Base-by-base conservation (phyloP, 2,797 vertebrate genomes). In the Galagoides demidoff region DNA sequence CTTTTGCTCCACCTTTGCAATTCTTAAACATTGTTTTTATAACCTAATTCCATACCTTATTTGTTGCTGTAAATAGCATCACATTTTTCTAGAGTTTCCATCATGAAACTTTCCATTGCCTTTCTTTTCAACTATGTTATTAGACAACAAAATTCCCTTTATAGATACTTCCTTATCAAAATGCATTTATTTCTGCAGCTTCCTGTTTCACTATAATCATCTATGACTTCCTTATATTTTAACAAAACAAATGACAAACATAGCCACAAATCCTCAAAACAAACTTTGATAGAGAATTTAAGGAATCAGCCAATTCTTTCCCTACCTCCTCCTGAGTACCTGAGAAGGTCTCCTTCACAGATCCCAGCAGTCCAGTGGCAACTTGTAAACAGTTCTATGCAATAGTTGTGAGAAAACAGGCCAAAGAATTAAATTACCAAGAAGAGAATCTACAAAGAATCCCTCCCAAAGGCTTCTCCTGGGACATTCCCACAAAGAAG, bases 81-180 rank as follows among this genome's bases (percentile, higher is more conserved):
- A 49, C 74, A 10, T 64, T 90, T 61, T 95, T 92, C 59, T 64
- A 68, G 12, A 49, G 14, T 14, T 57, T 43, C 31, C 52, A 85
- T 64, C 7, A 57, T 70, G 22, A 82, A 95, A 39, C 5, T 7
- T 88, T 90, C 31, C n/a, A 70, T 83, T 10, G 59, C n/a, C 27
- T 82, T 79, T 85, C 63, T 68, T 95, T 95, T 82, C 39, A 97
- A 4, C 7, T 19, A 76, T 16, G 39, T 93, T 63, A 49, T 10
- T 2, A 49, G 5, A 49, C 31, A 37, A 57, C 73, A 92, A 92
- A 84, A 79, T 88, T 83, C 37, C 57, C n/a, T 90, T 83, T 63
- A 57, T 31, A 74, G 77, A 88, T 49, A 37, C 84, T 70, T 82
- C 10, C 43, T 90, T 49, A 64, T 39, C 10, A 55, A 88, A 88